Base-by-base conservation (phyloP, 2,113 vertebrate species). In the Azemiops feae region DNA sequence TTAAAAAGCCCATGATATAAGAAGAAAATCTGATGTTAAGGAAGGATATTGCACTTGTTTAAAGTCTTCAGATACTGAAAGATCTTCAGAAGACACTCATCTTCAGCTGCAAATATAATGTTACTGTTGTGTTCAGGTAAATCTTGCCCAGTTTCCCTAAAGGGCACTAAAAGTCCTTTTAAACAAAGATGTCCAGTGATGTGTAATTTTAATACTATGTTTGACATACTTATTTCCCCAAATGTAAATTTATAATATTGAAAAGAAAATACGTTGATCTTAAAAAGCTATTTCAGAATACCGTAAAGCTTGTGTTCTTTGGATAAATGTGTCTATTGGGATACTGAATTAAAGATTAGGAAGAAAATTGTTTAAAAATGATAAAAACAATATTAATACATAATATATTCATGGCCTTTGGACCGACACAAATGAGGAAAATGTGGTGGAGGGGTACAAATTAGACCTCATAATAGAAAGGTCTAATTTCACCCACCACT, bases 1-100 rank as follows among this genome's bases (percentile, higher is more conserved):
- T 58, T 34, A 92, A 7, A 22, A 47, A 91, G 57, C 5, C 1
- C 10, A 5, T 3, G 94, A 0, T 30, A 91, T 34, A 34, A 74
- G 34, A 92, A 95, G 54, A 34, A 23, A 93, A 53, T 53, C 69
- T 69, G 5, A n/a, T 12, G 18, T 92, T 20, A 91, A 93, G 89
- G 27, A 85, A 87, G 87, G 85, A 2, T 4, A 0, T 85, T 89
- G 58, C 45, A 87, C 30, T 1, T 55, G 18, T 11, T 22, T 34
- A 54, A 52, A 45, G 4, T 34, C 87, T 88, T 54, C n/a, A 88
- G 23, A 27, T 9, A 25, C n/a, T 43, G 16, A 18, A 55, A 39
- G 18, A 69, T 52, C 7, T 9, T 47, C 30, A 89, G 87, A 43
- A 89, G 4, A 5, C 53, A 89, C 6, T 69, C 30, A 90, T 60